Conservation (phyloP, 2,113 vertebrate genomes). For the Laticauda laticaudata region DNA sequence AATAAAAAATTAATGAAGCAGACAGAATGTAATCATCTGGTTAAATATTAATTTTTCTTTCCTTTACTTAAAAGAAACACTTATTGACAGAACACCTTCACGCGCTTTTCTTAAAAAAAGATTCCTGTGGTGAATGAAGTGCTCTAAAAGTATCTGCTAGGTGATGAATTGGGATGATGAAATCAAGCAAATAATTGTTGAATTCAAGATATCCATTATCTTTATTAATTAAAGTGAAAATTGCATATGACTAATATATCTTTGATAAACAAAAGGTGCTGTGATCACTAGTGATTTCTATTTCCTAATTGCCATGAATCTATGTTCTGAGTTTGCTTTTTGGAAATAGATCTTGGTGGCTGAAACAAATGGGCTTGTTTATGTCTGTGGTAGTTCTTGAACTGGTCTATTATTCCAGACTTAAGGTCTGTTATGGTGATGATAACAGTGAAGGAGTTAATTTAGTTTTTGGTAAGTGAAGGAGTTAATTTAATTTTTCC, state of each 20-base stretch:
- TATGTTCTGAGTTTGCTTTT: neutral
- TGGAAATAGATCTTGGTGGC: neutral
- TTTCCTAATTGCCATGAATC: neutral
- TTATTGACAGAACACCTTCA: slow-evolving; percentile 59
- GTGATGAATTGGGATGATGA: neutral
- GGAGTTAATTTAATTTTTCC: neutral
- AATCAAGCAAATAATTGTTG: neutral
- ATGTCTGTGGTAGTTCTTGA: neutral
- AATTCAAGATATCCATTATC: neutral
- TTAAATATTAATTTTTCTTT: slow-evolving; percentile 78
- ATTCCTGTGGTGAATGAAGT: neutral
- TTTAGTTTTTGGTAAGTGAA: neutral
- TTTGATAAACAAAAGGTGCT: neutral
- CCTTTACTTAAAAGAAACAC: slow-evolving; percentile 41
- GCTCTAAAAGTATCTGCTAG: neutral
- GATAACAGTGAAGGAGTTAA: neutral
- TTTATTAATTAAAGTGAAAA: neutral
- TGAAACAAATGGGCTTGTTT: neutral
- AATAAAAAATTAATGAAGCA: slow-evolving; percentile 75
- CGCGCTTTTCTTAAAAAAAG: neutral
- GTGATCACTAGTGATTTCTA: neutral
- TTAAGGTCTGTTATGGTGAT: neutral
- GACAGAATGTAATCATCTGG: slow-evolving; percentile 70
- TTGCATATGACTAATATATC: neutral
- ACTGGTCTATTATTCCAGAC: neutral